Percentiles rank a stretch among this genome's conserved stretches.
These are phyloP conservation scores for Halcyon leucocephala DNA, from an alignment of 2,797 vertebrate species.

Conservation along the genomic window DNA sequence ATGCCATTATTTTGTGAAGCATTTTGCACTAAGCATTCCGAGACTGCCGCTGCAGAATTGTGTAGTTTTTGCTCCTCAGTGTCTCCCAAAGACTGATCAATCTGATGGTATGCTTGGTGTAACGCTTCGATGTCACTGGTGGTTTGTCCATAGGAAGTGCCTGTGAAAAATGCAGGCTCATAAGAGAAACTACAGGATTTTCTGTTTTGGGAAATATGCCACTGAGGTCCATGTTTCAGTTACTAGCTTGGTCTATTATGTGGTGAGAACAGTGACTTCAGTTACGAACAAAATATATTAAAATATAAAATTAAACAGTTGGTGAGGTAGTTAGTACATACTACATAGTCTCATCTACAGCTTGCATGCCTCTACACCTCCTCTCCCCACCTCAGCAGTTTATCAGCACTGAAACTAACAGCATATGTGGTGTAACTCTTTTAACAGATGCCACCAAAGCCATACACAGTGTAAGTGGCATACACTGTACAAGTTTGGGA, in stretches of 20 bases:
- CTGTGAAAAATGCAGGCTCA: constrained; percentile 52
- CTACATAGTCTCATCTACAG: neutral
- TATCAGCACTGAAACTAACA: neutral
- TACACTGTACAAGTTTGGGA: neutral
- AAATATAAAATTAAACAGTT: neutral
- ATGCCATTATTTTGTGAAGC: constrained; percentile 63
- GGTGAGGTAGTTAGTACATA: neutral
- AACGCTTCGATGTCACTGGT: constrained; percentile 88
- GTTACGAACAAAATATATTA: neutral
- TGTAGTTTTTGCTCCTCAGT: constrained; percentile 66
- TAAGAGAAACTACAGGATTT: neutral
- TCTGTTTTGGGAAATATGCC: neutral
- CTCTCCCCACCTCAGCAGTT: neutral
- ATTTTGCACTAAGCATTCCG: constrained; percentile 36
- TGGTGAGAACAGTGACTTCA: neutral
- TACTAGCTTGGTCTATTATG: neutral
- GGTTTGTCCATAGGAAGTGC: constrained; percentile 80
- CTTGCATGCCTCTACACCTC: neutral
- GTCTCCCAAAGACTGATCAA: constrained; percentile 80
- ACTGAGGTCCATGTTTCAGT: neutral
- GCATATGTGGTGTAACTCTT: neutral
- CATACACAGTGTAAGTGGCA: neutral
- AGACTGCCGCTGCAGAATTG: neutral
- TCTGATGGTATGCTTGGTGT: constrained; percentile 85
- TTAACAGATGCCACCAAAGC: neutral